Evolutionary conservation across 2,797 vertebrate genomes (phyloP).

Genomic region (Girardinus metallicus): DNA sequence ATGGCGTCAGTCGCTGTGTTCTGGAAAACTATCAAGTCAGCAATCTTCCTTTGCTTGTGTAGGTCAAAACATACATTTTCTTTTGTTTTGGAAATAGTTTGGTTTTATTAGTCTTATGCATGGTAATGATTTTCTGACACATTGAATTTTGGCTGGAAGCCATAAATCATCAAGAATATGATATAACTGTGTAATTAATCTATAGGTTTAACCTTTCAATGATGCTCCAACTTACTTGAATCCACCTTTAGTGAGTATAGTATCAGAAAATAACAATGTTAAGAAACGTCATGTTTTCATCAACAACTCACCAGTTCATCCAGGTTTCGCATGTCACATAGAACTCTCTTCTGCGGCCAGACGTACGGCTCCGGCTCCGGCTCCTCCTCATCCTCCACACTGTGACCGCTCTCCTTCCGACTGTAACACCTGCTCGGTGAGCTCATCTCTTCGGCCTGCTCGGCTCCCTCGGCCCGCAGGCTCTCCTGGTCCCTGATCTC

Average conservation of each 20-base stretch:
- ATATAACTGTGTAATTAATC: not conserved
- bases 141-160: not conserved
- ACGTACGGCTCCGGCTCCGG: slow-evolving; percentile 69
- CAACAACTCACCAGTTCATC: slow-evolving; percentile 92
- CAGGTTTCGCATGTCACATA: slow-evolving; percentile 92
- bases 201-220: not conserved
- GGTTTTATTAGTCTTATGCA: not conserved
- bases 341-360: slow-evolving; percentile 84
- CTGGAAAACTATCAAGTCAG: not conserved
- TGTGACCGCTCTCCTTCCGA: slow-evolving; percentile 63
- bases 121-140: not conserved
- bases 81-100: not conserved
- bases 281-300: not conserved
- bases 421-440: slow-evolving; percentile 70
- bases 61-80: not conserved
- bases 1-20: not conserved
- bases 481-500: slow-evolving; percentile 88
- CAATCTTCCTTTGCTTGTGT: not conserved
- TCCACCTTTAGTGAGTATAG: not conserved
- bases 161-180: not conserved
- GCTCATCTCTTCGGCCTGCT: slow-evolving; percentile 54
- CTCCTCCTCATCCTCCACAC: slow-evolving; percentile 59
- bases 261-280: not conserved
- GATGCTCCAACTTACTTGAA: not conserved
- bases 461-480: slow-evolving; percentile 47